phyloP scores from a whole-genome alignment of 2,888 invertebrate species.

The Meghimatium bilineatum region DNA sequence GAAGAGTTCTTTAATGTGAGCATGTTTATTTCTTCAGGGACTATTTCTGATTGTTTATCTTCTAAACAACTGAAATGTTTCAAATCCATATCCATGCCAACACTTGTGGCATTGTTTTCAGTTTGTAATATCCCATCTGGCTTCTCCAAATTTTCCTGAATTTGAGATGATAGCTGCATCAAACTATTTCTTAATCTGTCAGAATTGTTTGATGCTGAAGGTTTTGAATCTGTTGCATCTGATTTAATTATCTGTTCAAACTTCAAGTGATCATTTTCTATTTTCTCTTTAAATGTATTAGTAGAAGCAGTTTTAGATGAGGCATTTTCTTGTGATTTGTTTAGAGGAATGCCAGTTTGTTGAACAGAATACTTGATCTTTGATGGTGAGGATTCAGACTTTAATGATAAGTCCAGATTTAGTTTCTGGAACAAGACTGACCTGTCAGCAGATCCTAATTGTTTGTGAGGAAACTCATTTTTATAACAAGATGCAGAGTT shows the following conservation, averaged over 20 bases:
- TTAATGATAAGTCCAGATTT: not conserved
- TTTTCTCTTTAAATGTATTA: no score
- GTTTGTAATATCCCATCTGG: not conserved
- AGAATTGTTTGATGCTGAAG: no score
- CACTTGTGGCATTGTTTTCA: not conserved
- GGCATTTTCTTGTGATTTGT: not conserved
- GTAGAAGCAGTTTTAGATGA: not conserved
- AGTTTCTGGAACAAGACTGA: not conserved
- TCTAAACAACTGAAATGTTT: not conserved
- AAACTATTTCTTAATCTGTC: not conserved
- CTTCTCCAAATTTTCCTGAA: not conserved
- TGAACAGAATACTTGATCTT: not conserved
- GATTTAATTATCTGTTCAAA: not conserved
- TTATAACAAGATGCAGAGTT: not conserved
- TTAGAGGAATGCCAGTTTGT: not conserved
- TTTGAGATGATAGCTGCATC: not conserved
- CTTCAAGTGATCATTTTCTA: not conserved
- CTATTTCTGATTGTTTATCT: not conserved
- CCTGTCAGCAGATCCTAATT: not conserved
- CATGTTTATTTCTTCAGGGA: not conserved
- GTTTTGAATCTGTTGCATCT: not conserved
- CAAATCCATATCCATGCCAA: not conserved
- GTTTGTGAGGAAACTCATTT: not conserved
- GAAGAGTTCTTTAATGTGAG: not conserved
- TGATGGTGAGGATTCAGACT: not conserved